These are phyloP conservation scores for Polyergus mexicanus DNA, from an alignment of 1,140 invertebrate species.

Conservation along the genomic window DNA sequence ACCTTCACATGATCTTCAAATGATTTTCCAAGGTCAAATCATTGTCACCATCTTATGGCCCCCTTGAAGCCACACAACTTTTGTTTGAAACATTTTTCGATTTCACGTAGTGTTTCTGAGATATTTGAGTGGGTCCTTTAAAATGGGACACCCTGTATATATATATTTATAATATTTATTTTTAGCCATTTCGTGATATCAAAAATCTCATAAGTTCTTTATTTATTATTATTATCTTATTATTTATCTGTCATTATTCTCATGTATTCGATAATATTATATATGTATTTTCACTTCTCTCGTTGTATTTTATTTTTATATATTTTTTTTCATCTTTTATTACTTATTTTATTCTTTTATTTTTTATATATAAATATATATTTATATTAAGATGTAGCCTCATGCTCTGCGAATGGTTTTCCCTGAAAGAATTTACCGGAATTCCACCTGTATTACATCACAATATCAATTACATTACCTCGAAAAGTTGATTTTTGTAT, in stretches of 20 bases:
- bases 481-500: neutral
- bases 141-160: no score
- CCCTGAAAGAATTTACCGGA: neutral
- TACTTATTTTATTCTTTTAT: no score
- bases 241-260: neutral
- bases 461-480: constrained; percentile 5
- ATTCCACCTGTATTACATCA: neutral
- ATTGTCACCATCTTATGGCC: no score
- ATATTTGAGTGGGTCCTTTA: no score
- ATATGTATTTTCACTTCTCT: neutral
- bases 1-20: no score
- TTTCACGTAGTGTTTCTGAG: no score
- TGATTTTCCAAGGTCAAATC: no score
- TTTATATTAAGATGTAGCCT: neutral
- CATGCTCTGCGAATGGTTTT: neutral
- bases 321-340: neutral
- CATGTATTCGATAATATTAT: neutral
- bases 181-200: neutral
- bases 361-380: no score
- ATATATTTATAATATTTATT: neutral
- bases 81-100: no score
- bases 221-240: neutral
- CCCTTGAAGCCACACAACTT: no score
- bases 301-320: neutral
- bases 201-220: neutral